Evolutionary conservation across 2,797 vertebrate species (phyloP).

Genomic region (Hybognathus amarus): DNA sequence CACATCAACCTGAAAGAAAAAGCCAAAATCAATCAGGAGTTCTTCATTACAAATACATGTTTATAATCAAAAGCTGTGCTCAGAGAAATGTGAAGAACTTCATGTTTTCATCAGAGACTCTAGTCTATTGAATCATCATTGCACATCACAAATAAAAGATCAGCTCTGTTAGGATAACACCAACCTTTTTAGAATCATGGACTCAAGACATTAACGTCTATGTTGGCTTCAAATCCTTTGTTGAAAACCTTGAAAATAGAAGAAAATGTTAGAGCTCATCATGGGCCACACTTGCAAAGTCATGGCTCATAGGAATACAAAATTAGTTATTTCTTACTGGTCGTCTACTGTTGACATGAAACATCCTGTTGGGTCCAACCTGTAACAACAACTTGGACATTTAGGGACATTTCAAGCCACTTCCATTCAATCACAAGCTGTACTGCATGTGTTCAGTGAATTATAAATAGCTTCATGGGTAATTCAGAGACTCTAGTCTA

Average conservation of each 20-base stretch:
- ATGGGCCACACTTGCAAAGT: neutral
- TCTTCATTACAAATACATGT: neutral
- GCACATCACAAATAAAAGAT: slow-evolving; percentile 13
- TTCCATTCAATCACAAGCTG: no score
- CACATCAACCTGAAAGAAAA: slow-evolving; percentile 12
- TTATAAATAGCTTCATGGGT: slow-evolving; percentile 64
- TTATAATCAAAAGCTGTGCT: slow-evolving; percentile 58
- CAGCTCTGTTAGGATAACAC: neutral
- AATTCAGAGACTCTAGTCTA: slow-evolving; percentile 69
- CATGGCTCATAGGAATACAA: neutral
- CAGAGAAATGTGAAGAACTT: slow-evolving; percentile 71
- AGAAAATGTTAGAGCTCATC: neutral
- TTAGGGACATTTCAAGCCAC: neutral
- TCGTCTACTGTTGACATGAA: neutral
- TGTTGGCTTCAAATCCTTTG: neutral
- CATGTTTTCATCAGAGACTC: slow-evolving; percentile 64
- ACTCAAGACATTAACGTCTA: neutral
- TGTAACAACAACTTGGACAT: neutral
- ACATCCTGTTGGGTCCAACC: neutral
- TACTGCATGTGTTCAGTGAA: slow-evolving; percentile 70
- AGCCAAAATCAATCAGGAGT: neutral
- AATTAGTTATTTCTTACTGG: neutral
- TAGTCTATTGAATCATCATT: slow-evolving; percentile 62
- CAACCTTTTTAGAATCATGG: neutral
- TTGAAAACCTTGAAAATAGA: neutral